phyloP scores from a whole-genome alignment of 1,140 invertebrate genomes.

The Holotrichia oblita region DNA sequence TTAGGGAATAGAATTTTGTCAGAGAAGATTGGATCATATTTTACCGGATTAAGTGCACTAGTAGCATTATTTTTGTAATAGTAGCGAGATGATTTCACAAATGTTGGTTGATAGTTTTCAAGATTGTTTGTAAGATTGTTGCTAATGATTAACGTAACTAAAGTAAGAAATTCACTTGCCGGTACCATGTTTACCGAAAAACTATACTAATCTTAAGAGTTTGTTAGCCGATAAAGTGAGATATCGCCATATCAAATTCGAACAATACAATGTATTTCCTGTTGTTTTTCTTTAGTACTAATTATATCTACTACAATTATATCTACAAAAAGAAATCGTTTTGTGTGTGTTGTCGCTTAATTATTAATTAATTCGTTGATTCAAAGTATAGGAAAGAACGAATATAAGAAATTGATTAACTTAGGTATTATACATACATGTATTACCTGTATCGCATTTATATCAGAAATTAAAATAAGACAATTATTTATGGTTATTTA shows the following conservation, averaged over 20 bases:
- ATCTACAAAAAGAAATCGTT: no score
- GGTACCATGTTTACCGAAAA: not conserved
- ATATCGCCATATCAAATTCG: slow-evolving; percentile 24
- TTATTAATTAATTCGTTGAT: no score
- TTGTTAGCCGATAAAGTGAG: not conserved
- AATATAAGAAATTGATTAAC: no score
- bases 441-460: no score
- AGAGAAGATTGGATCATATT: not conserved
- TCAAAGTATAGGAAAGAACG: no score
- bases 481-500: no score
- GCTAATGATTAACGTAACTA: slow-evolving; percentile 4
- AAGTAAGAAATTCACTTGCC: not conserved
- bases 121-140: not conserved
- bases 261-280: not conserved
- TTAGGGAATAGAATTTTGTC: not conserved
- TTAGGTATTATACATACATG: no score
- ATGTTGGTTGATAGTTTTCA: not conserved
- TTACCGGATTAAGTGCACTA: not conserved
- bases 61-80: not conserved
- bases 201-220: not conserved
- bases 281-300: not conserved
- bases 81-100: not conserved
- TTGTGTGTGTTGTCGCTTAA: no score
- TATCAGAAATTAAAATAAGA: no score
- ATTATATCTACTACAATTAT: no score